phyloP scores from a whole-genome alignment of 23 tunicate genomes.

The Halocynthia roretzi region DNA sequence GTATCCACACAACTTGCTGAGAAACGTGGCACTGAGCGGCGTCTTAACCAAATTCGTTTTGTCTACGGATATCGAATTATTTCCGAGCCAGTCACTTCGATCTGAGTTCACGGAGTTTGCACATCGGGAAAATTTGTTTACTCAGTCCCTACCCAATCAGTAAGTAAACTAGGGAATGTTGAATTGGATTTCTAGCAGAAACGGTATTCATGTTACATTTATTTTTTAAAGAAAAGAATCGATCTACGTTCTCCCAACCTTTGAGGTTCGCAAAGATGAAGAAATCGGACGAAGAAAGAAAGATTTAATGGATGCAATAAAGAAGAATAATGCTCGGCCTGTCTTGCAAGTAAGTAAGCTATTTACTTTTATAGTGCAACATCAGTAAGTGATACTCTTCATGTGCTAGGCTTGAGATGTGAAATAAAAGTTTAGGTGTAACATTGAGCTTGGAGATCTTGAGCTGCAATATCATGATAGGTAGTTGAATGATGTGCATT shows the following conservation, averaged over 20 bases:
- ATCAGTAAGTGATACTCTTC: no score
- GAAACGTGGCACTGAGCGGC: slow-evolving; percentile 75
- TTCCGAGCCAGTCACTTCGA: slow-evolving; percentile 52
- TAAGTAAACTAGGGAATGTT: no score
- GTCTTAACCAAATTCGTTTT: slow-evolving; percentile 51
- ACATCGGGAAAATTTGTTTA: background rate
- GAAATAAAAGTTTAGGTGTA: no score
- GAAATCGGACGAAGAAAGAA: slow-evolving; percentile 10
- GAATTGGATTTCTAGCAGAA: no score
- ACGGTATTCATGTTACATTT: no score
- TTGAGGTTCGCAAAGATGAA: slow-evolving; percentile 41
- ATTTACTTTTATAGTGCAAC: no score
- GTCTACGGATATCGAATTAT: slow-evolving; percentile 58
- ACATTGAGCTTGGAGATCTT: no score
- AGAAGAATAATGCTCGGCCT: slow-evolving; percentile 48
- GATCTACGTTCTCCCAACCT: slow-evolving; percentile 58
- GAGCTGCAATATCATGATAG: no score
- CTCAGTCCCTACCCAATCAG: no score
- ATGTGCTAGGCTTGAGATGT: no score
- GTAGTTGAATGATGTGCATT: no score
- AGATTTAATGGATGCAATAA: slow-evolving; percentile 27
- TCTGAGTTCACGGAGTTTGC: slow-evolving; percentile 27
- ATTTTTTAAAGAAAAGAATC: background rate
- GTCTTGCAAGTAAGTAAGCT: slow-evolving; percentile 46
- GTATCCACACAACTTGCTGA: slow-evolving; percentile 88